A percentile compares a stretch with the other conserved stretches of the same genome.
These are phyloP conservation scores for Phlogophora meticulosa DNA, from an alignment of 2,888 invertebrate species.

Conservation along the genomic window DNA sequence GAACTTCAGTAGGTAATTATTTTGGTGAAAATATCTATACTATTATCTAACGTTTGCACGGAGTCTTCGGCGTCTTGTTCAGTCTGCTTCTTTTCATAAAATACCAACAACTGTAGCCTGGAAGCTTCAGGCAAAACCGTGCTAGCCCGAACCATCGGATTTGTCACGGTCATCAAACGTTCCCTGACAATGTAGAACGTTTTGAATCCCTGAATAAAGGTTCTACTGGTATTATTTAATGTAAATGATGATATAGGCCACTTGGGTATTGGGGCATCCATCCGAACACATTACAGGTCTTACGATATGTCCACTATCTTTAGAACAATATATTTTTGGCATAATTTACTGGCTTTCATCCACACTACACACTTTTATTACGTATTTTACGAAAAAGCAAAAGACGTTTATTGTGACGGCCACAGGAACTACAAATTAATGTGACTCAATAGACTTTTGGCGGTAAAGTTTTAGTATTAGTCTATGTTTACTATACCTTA, in stretches of 20 bases:
- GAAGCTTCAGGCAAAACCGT: no score
- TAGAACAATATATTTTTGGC: slow-evolving; percentile 67
- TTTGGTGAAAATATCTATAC: no score
- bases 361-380: slow-evolving; percentile 21
- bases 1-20: no score
- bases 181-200: not conserved
- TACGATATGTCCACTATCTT: slow-evolving; percentile 52
- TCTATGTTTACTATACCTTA: slow-evolving; percentile 38
- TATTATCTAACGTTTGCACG: no score
- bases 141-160: not conserved
- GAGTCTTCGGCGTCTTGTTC: no score
- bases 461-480: slow-evolving; percentile 12
- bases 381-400: slow-evolving; percentile 11
- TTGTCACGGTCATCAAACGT: no score
- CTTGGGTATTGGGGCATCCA: slow-evolving; percentile 58
- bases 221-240: slow-evolving; percentile 50
- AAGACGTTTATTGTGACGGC: slow-evolving; percentile 10
- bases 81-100: no score
- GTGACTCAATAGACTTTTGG: slow-evolving; percentile 24
- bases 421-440: not conserved
- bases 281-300: slow-evolving; percentile 58
- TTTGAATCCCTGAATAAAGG: slow-evolving; percentile 45
- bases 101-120: no score
- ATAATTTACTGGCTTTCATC: slow-evolving; percentile 45
- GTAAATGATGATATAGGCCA: slow-evolving; percentile 68